phyloP scores from a whole-genome alignment of 2,888 invertebrate genomes.

The Sarcophaga carnaria region DNA sequence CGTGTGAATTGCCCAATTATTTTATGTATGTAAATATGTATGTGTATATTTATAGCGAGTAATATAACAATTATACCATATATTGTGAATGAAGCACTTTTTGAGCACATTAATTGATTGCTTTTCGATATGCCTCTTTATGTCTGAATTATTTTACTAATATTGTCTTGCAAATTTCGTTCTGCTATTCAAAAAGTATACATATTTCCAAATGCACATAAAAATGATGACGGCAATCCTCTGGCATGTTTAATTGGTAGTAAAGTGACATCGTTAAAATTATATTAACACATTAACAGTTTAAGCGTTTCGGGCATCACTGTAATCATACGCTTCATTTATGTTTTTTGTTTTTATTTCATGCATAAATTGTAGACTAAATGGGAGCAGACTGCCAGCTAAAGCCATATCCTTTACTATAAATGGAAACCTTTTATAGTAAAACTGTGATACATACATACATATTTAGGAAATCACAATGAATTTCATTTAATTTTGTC shows the following conservation, averaged over 20 bases:
- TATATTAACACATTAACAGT: slow-evolving; percentile 48
- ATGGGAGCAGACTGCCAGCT: neutral
- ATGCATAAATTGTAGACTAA: neutral
- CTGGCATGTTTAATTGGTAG: slow-evolving; percentile 29
- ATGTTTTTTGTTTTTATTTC: neutral
- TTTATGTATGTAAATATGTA: slow-evolving; percentile 1
- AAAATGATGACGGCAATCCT: slow-evolving; percentile 27
- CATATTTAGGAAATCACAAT: neutral
- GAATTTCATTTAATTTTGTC: neutral
- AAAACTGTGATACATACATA: too few species aligned
- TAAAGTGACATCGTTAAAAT: slow-evolving; percentile 43
- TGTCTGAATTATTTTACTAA: neutral
- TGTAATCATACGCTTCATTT: slow-evolving; percentile 15
- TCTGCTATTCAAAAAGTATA: neutral
- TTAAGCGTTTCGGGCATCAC: slow-evolving; percentile 6
- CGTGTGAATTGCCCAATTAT: too few species aligned
- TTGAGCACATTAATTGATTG: neutral
- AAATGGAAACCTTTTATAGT: neutral
- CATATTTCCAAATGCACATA: neutral
- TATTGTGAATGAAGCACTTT: neutral
- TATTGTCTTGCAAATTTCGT: too few species aligned
- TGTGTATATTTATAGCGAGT: neutral
- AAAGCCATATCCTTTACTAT: neutral
- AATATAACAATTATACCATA: neutral
- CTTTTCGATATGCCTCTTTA: neutral